These are phyloP conservation scores for Vimba vimba DNA, from an alignment of 2,113 vertebrate species.

Conservation along the genomic window DNA sequence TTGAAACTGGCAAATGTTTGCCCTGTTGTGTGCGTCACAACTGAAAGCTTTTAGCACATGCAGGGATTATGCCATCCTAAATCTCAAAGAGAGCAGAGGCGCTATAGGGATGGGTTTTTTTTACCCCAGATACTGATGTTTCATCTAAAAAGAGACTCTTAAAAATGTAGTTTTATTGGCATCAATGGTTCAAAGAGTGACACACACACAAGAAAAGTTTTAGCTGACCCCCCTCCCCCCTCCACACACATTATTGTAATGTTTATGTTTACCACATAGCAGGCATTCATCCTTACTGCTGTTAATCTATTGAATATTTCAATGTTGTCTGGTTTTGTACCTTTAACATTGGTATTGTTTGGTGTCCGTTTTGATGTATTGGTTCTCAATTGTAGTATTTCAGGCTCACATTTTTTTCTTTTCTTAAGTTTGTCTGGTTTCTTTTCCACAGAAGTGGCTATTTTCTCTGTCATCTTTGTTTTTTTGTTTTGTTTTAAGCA, in stretches of 20 bases:
- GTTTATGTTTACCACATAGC: slow-evolving; percentile 32
- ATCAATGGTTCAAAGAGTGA: neutral
- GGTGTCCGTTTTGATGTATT: neutral
- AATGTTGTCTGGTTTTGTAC: neutral
- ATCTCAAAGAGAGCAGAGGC: neutral
- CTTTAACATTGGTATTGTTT: neutral
- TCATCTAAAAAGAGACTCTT: neutral
- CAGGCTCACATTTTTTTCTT: neutral
- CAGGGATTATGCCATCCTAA: neutral
- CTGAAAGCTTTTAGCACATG: neutral
- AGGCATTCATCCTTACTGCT: neutral
- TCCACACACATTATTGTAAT: neutral
- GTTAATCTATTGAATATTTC: neutral
- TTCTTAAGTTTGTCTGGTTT: neutral
- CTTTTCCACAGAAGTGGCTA: neutral
- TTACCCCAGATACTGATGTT: neutral
- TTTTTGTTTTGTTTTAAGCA: neutral
- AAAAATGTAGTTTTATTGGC: neutral
- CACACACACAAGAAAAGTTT: too few relatives aligned
- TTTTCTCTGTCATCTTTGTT: neutral
- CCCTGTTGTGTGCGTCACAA: neutral
- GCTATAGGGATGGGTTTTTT: neutral
- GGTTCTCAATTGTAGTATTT: neutral
- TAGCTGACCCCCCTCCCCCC: too few relatives aligned
- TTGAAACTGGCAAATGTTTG: slow-evolving; percentile 17